These are phyloP conservation scores for Odontesthes bonariensis DNA, from an alignment of 2,113 vertebrate genomes.

Conservation along the genomic window DNA sequence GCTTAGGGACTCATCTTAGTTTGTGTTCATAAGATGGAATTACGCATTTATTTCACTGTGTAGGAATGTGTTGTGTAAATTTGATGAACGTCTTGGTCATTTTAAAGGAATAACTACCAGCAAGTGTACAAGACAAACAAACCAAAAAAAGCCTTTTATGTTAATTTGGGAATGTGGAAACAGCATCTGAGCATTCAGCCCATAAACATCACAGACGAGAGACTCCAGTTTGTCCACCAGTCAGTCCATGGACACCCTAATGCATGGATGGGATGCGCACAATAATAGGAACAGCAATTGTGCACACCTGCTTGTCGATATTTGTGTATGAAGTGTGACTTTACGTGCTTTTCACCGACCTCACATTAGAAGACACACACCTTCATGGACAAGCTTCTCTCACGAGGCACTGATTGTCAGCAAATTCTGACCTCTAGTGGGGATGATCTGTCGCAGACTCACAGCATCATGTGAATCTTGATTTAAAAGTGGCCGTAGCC, in stretches of 20 bases:
- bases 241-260: neutral
- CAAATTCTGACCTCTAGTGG: conserved; percentile 61
- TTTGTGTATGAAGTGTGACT: neutral
- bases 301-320: neutral
- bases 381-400: neutral
- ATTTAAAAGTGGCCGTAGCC: neutral
- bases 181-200: neutral
- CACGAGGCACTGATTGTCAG: conserved; percentile 11
- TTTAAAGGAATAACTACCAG: neutral
- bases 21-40: neutral
- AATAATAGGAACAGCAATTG: neutral
- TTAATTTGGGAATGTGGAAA: neutral
- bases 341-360: neutral
- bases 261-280: neutral
- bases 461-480: neutral
- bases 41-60: neutral
- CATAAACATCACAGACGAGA: neutral
- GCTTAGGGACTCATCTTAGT: conserved; percentile 1
- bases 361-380: neutral
- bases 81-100: neutral
- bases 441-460: neutral
- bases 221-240: neutral
- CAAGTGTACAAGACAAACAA: neutral
- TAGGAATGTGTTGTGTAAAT: neutral
- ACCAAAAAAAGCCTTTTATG: neutral